Evolutionary conservation across 2,888 invertebrate genomes (phyloP).

Genomic region (Lithophane ornitopus): DNA sequence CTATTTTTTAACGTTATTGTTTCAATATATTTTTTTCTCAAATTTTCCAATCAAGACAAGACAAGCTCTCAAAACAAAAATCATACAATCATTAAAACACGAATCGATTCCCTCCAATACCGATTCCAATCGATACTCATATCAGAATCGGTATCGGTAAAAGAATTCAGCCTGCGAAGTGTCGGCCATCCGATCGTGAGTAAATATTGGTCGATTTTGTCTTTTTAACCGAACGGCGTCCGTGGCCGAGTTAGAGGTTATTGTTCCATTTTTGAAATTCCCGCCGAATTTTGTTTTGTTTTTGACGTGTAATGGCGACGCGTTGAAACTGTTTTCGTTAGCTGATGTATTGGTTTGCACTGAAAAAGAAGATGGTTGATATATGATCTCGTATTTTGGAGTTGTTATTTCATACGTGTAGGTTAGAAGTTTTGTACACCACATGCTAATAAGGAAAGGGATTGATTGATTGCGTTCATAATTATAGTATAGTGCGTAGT

Average conservation of each 20-base stretch:
- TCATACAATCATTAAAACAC: constrained; percentile 38
- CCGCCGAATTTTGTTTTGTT: constrained; percentile 79
- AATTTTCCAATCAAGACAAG: neutral
- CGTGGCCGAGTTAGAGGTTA: constrained; percentile 89
- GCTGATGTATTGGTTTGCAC: constrained; percentile 55
- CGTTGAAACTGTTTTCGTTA: constrained; percentile 65
- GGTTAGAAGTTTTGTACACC: neutral
- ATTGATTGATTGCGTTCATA: neutral
- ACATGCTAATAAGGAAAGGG: neutral
- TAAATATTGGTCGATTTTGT: constrained; percentile 81
- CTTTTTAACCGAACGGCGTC: constrained; percentile 84
- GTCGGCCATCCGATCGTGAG: constrained; percentile 76
- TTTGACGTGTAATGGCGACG: constrained; percentile 70
- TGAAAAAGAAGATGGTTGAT: constrained; percentile 61
- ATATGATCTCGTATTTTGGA: constrained; percentile 34
- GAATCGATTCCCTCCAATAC: constrained; percentile 50
- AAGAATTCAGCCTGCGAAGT: constrained; percentile 76
- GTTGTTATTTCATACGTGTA: constrained; percentile 14
- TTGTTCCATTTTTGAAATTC: constrained; percentile 88
- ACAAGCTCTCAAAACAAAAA: constrained; percentile 22
- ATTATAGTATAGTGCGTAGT: neutral
- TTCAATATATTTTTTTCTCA: neutral
- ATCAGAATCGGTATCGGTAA: constrained; percentile 77
- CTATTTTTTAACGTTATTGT: neutral
- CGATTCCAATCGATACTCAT: constrained; percentile 65